phyloP scores from a whole-genome alignment of 2,113 vertebrate species.

The Gavialis gangeticus region DNA sequence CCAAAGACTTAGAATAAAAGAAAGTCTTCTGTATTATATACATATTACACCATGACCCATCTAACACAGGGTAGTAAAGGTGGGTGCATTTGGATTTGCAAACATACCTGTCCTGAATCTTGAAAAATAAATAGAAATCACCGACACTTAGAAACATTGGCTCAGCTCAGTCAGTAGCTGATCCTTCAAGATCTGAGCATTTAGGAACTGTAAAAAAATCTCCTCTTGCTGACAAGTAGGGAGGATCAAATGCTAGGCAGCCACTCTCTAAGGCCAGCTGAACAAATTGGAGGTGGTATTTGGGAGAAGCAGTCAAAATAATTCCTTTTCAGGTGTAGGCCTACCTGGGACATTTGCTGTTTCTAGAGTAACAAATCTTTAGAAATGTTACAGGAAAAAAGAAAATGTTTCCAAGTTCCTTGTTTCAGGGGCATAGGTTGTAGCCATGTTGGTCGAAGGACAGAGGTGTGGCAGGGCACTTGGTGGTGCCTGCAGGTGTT shows the following conservation, averaged over 20 bases:
- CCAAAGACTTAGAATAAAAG: not conserved
- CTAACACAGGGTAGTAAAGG: not conserved
- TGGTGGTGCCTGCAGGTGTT: no score
- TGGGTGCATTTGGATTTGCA: not conserved
- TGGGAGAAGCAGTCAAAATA: not conserved
- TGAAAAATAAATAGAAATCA: not conserved
- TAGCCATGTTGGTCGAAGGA: no score
- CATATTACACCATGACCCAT: no score
- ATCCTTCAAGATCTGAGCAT: not conserved
- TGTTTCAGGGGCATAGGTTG: no score
- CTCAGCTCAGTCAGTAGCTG: not conserved
- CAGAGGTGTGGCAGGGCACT: no score
- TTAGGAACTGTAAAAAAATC: not conserved
- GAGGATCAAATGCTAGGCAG: not conserved
- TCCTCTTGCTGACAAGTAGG: not conserved
- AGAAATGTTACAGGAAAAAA: not conserved
- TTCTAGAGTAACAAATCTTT: not conserved
- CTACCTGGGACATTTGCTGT: not conserved
- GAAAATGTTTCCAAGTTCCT: not conserved
- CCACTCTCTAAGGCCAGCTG: not conserved
- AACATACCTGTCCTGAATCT: not conserved
- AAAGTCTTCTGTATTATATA: not conserved
- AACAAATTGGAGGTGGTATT: rapidly evolving
- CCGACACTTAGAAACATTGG: not conserved
- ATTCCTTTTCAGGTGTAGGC: not conserved